These are phyloP conservation scores for Drosophila auraria DNA, from an alignment of 1,140 invertebrate species.

Conservation along the genomic window DNA sequence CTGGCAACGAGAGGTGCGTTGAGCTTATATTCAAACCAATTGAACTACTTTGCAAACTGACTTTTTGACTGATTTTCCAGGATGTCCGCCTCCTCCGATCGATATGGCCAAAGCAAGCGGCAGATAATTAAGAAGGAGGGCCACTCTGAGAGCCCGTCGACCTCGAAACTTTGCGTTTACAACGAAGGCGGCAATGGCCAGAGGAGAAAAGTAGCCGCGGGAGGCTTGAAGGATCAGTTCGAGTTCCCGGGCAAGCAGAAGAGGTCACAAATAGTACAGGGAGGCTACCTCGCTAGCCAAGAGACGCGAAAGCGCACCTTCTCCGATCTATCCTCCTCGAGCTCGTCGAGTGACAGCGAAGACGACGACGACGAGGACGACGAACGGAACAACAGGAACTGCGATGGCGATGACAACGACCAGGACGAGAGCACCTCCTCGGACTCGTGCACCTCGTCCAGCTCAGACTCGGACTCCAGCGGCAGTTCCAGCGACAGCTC, in stretches of 20 bases:
- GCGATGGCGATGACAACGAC: conserved; percentile 62
- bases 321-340: conserved; percentile 77
- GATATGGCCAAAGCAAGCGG: conserved; percentile 43
- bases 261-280: conserved; percentile 43
- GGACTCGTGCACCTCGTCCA: conserved; percentile 85
- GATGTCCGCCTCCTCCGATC: conserved; percentile 27
- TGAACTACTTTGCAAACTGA: not conserved
- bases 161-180: conserved; percentile 61
- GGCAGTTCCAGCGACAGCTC: conserved; percentile 82
- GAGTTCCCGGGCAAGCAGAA: conserved; percentile 59
- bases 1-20: conserved; percentile 54
- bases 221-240: conserved; percentile 37
- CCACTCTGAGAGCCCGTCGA: conserved; percentile 62
- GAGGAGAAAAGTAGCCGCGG: conserved; percentile 44
- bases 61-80: conserved; percentile 18
- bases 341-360: conserved; percentile 81
- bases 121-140: conserved; percentile 65
- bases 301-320: conserved; percentile 70
- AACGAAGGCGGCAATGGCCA: conserved; percentile 44
- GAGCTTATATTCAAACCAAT: not conserved
- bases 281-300: conserved; percentile 56
- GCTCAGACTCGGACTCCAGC: conserved; percentile 82
- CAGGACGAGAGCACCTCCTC: conserved; percentile 79
- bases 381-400: conserved; percentile 61
- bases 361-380: conserved; percentile 82